These are phyloP conservation scores for Nothoprocta perdicaria DNA, from an alignment of 2,113 vertebrate species.

Conservation along the genomic window DNA sequence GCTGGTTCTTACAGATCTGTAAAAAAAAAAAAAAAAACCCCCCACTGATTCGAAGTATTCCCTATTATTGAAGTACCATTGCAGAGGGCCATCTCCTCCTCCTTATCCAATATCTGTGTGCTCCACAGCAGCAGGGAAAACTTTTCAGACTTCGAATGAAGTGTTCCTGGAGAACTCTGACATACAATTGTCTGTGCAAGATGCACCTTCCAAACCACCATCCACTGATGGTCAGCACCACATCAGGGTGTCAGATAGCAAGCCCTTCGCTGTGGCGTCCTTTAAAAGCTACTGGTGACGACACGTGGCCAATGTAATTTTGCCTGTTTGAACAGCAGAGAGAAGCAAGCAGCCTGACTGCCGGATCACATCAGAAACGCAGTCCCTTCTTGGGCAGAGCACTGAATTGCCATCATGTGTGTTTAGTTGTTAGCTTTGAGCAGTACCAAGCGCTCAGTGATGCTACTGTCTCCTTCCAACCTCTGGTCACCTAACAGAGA, in stretches of 20 bases:
- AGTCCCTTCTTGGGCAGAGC: neutral
- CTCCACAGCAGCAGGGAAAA: neutral
- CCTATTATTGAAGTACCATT: neutral
- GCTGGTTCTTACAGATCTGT: neutral
- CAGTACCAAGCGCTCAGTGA: neutral
- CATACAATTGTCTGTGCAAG: neutral
- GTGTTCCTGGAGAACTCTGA: neutral
- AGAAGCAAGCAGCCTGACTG: neutral
- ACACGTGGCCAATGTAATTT: neutral
- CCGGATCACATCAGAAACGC: neutral
- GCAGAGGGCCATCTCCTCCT: neutral
- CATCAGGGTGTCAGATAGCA: neutral
- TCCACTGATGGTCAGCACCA: rapidly evolving
- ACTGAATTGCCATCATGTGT: neutral
- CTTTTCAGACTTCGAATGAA: neutral
- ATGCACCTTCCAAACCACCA: neutral
- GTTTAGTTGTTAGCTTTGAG: neutral
- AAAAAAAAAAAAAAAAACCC: too few species aligned
- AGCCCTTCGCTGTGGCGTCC: rapidly evolving
- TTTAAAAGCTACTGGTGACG: neutral
- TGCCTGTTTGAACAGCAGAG: neutral
- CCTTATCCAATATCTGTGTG: rapidly evolving
- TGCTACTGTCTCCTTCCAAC: neutral
- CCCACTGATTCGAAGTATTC: neutral
- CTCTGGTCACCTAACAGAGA: neutral